Evolutionary conservation across 30 jellyfish, hydroid and myxozoan genomes (phyloP).

Genomic region (Hydra vulgaris): DNA sequence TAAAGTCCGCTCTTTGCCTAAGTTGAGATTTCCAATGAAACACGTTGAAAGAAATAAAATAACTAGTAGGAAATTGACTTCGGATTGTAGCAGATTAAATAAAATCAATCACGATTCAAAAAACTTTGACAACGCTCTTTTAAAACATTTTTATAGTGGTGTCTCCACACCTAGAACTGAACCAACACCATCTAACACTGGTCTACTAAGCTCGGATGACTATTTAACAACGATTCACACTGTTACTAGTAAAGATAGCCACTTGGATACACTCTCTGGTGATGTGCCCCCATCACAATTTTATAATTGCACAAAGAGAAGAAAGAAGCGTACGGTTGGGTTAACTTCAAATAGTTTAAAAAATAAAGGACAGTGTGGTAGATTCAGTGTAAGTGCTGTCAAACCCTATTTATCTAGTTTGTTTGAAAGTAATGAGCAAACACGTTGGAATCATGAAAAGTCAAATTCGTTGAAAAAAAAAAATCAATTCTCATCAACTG

Average conservation of each 20-base stretch:
- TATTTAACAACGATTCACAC: conserved; percentile 24
- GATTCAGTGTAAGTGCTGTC: conserved; percentile 4
- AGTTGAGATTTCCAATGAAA: conserved; percentile 26
- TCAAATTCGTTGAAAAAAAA: background rate
- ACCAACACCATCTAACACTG: conserved; percentile 6
- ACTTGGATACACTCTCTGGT: conserved; percentile 22
- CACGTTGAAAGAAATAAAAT: background rate
- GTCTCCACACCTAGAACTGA: background rate
- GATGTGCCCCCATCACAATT: conserved; percentile 27
- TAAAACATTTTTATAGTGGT: background rate
- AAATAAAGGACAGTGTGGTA: conserved; percentile 1
- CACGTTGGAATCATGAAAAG: background rate
- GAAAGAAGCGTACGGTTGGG: background rate
- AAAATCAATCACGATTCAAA: conserved; percentile 2
- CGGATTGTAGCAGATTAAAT: background rate
- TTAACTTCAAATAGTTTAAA: background rate
- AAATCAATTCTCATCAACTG: background rate
- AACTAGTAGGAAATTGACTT: conserved; percentile 12
- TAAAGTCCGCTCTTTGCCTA: conserved; percentile 34
- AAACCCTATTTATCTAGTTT: background rate
- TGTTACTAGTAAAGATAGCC: conserved; percentile 28
- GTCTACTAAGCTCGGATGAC: conserved; percentile 23
- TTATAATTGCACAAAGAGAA: conserved; percentile 13
- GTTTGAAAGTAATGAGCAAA: background rate
- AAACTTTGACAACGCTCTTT: background rate